A percentile compares a stretch with the other conserved stretches of the same genome.
These are phyloP conservation scores for Anoncus sp. DNA, from an alignment of 2,888 invertebrate genomes.

Conservation along the genomic window DNA sequence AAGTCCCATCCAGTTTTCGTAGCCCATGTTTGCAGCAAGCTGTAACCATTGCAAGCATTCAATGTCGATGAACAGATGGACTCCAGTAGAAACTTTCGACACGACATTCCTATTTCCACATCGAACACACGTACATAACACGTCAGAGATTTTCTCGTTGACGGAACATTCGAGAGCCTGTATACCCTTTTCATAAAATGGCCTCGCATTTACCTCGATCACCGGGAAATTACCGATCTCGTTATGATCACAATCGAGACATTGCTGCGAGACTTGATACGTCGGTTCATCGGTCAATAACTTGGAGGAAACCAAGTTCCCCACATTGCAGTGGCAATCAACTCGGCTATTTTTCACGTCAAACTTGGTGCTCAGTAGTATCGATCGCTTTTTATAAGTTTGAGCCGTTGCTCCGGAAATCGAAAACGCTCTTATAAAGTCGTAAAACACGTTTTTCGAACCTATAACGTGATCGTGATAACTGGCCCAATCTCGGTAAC, in stretches of 20 bases:
- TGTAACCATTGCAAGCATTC: slow-evolving; percentile 32
- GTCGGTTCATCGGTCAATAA: slow-evolving; percentile 14
- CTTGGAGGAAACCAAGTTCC: neutral
- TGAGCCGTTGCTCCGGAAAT: slow-evolving; percentile 13
- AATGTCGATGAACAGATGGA: slow-evolving; percentile 33
- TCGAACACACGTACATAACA: neutral
- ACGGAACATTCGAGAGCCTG: neutral
- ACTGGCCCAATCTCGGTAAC: slow-evolving; percentile 31
- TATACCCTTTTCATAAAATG: slow-evolving; percentile 24
- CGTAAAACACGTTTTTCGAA: slow-evolving; percentile 9
- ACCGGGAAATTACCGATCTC: neutral
- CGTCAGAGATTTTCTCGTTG: neutral
- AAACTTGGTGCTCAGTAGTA: neutral
- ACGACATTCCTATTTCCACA: slow-evolving; percentile 2
- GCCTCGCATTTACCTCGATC: slow-evolving; percentile 4
- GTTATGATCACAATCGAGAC: neutral
- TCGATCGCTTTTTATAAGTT: slow-evolving; percentile 15
- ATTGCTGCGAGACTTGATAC: neutral
- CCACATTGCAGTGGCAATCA: slow-evolving; percentile 6
- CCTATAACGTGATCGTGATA: slow-evolving; percentile 13
- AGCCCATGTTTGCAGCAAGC: slow-evolving; percentile 37
- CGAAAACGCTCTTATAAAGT: slow-evolving; percentile 29
- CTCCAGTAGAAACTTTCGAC: slow-evolving; percentile 3
- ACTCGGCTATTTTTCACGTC: neutral
- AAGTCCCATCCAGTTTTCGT: slow-evolving; percentile 22